Evolutionary conservation across 2,888 invertebrate species (phyloP), one percentile per base, ranked within the genome.

Genomic region (Ophioninae sp.): DNA sequence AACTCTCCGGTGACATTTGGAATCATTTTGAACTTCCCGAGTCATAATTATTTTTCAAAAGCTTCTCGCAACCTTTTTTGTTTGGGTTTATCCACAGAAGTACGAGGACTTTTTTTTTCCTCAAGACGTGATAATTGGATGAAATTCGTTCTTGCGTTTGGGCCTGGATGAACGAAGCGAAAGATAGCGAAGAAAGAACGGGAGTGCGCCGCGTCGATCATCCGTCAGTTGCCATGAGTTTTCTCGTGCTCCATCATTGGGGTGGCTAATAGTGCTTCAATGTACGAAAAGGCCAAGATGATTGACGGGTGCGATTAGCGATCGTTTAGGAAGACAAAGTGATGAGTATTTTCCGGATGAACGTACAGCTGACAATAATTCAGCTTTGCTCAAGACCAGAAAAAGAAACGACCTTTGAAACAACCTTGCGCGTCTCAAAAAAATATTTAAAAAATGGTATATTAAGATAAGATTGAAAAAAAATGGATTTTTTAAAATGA

Each of bases 241-340:
- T 84, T 82, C 81, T 85, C 79, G 85, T 83, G 81, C 76, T 69
- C 74, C 83, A 62, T 81, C 82, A 77, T 76, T 85, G 85, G 86
- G 82, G 83, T 86, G 87, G 83, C 87, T 88, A 88, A 89, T 89
- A 88, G 89, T 85, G 84, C 87, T 88, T 89, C 85, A 86, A 78
- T 87, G 88, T 87, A 86, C 79, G 86, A 81, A 84, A 74, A 83
- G 59, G 85, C 85, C 89, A 85, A 89, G 88, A 90, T 90, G 89
- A 90, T 81, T 88, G 90, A 89, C 90, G 85, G 85, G 79, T 79
- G 82, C 87, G 89, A 90, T 90, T 90, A 89, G 87, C 84, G 85
- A 88, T 88, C 87, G 81, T 79, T 86, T 85, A 85, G 87, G 85
- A 83, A 84, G 86, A 81, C 86, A 72, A 73, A 76, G 84, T 79